phyloP scores from a whole-genome alignment of 2,113 vertebrate species.

The Pedionomus torquatus region DNA sequence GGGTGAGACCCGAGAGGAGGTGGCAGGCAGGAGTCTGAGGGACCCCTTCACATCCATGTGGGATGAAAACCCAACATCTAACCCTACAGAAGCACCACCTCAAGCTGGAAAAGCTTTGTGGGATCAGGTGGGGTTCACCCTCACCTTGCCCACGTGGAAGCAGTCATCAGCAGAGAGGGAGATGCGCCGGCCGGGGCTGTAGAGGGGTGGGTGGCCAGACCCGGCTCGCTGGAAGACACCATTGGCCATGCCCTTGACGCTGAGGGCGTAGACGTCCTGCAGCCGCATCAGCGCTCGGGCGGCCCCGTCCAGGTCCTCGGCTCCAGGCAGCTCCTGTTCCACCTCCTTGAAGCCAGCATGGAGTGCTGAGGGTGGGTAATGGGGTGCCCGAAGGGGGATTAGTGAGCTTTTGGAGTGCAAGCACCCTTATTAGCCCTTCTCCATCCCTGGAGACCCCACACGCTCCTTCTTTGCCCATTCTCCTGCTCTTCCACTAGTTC shows the following conservation, averaged over 20 bases:
- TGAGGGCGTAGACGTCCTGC: constrained; percentile 90
- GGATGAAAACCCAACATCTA: background rate
- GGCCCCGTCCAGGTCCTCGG: constrained; percentile 88
- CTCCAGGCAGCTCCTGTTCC: constrained; percentile 80
- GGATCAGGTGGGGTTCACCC: accelerated
- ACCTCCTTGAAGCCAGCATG: constrained; percentile 78
- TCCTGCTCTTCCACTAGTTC: no score
- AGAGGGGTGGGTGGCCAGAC: constrained; percentile 54
- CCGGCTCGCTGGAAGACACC: constrained; percentile 82
- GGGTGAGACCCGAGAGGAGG: background rate
- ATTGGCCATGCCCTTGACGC: constrained; percentile 78
- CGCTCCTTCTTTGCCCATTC: background rate
- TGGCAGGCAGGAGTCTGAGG: background rate
- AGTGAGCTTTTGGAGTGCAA: background rate
- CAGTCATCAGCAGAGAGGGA: constrained; percentile 89
- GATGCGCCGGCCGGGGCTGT: constrained; percentile 72
- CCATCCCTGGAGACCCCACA: accelerated
- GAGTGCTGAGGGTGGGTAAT: constrained; percentile 72
- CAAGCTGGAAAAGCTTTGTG: accelerated
- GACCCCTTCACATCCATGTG: accelerated
- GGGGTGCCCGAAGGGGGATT: accelerated
- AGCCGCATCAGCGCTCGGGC: constrained; percentile 88
- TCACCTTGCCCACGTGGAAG: constrained; percentile 93
- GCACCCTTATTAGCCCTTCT: accelerated
- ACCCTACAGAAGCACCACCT: accelerated